Base-by-base conservation (phyloP, 2,888 invertebrate species). In the Stratiomys singularior region DNA sequence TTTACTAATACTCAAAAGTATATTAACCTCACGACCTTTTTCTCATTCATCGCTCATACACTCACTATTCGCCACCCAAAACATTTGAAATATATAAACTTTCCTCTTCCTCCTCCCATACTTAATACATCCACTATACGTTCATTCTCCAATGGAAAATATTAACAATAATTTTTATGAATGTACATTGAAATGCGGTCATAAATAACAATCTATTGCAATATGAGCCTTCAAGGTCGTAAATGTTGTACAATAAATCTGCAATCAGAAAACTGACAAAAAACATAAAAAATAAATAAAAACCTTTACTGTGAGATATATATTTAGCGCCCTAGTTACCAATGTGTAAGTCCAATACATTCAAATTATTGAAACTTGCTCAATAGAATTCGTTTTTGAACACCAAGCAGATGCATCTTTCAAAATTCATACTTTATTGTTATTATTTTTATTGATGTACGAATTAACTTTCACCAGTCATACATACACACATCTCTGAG, bases 381-480 rank as follows among this genome's bases (percentile, higher is more conserved):
- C 60, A 60, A 60, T 25, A 18, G 25, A 60, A 25, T 60, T 25
- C 37, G 23, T 25, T 25, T 25, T 23, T 11, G 25, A 25, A 5
- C 52, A 3, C 60, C 60, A 21, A 60, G 4, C 23, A 60, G 13
- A 60, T 60, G 69, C 23, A 47, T 47, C 69, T 69, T 69, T 25
- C 47, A 11, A n/a, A 58, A 58, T 74, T 58, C 23, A 37, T 58
- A 74, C 13, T 72, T 72, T 47, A 46, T 37, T 28, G 23, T 69
- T 52, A 56, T 74, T 58, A 58, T 58, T 74, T 21, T 74, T 74
- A 74, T 74, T 74, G 60, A 58, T 60, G 74, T 27, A 58, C 9
- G 37, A 37, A 37, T 60, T 30, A 58, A 74, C 60, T 74, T 74
- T 74, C 74, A 74, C 74, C 74, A 18, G 15, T 30, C 60, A 37